These are phyloP conservation scores for Calidris pygmaea DNA, from an alignment of 2,113 vertebrate genomes.

Conservation along the genomic window DNA sequence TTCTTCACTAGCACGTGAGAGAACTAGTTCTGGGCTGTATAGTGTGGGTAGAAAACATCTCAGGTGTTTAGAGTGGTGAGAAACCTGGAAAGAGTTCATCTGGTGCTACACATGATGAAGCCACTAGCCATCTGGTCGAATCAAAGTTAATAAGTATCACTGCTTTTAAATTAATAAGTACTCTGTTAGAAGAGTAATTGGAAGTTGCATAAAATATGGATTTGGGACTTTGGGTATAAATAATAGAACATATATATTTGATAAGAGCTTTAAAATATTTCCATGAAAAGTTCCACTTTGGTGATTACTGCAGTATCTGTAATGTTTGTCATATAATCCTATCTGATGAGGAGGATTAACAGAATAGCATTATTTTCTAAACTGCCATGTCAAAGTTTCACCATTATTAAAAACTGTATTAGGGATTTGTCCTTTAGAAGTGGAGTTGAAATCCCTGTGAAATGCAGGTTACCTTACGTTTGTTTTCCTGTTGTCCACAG, in stretches of 20 bases:
- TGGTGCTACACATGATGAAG: neutral
- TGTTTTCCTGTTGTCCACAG: neutral
- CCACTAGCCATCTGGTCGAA: neutral
- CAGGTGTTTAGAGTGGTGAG: neutral
- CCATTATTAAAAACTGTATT: neutral
- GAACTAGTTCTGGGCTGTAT: neutral
- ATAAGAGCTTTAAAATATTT: slow-evolving; percentile 14
- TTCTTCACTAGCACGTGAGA: neutral
- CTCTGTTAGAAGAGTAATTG: slow-evolving; percentile 17
- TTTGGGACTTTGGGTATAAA: slow-evolving; percentile 4
- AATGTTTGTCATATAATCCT: neutral
- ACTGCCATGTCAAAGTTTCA: neutral
- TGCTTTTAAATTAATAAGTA: slow-evolving; percentile 51
- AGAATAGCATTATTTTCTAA: neutral
- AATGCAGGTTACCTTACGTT: neutral
- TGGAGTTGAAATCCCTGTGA: neutral
- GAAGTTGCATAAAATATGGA: slow-evolving; percentile 48
- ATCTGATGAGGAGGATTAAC: slow-evolving; percentile 14
- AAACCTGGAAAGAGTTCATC: neutral
- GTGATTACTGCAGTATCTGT: neutral
- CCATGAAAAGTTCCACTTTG: slow-evolving; percentile 9
- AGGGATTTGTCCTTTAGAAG: neutral
- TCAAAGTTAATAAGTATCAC: neutral
- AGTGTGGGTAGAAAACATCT: neutral
- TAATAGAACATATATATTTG: neutral